These are phyloP conservation scores for Bombylius discolor DNA, from an alignment of 2,888 invertebrate species.

Conservation along the genomic window DNA sequence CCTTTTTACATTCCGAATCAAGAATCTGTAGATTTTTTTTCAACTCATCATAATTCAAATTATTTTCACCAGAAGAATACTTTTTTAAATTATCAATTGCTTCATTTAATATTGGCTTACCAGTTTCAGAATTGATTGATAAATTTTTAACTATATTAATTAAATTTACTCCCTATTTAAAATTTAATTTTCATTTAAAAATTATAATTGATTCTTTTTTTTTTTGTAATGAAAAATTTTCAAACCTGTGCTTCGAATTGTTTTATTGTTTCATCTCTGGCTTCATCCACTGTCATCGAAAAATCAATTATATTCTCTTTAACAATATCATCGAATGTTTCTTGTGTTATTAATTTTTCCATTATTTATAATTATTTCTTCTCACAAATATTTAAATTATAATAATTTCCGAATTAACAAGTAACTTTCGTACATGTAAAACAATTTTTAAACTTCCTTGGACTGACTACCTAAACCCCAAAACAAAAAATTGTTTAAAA, in stretches of 20 bases:
- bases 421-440: too few species aligned
- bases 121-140: conserved; percentile 40
- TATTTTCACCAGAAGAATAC: conserved; percentile 22
- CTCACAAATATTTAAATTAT: too few species aligned
- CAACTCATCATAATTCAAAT: conserved; percentile 26
- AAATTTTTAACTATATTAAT: conserved; percentile 64
- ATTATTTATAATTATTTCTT: conserved; percentile 14
- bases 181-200: background rate
- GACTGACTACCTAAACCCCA: too few species aligned
- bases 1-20: conserved; percentile 38
- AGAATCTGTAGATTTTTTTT: conserved; percentile 30
- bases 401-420: too few species aligned
- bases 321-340: conserved; percentile 77
- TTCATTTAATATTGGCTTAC: conserved; percentile 42
- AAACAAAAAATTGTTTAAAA: too few species aligned
- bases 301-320: conserved; percentile 77
- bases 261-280: conserved; percentile 66
- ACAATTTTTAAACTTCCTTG: too few species aligned
- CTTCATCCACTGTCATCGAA: conserved; percentile 65
- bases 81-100: conserved; percentile 42
- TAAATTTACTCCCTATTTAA: conserved; percentile 64
- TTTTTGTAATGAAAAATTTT: background rate
- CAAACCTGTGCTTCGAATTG: conserved; percentile 73
- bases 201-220: background rate
- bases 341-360: conserved; percentile 39